A percentile compares a stretch with the other conserved stretches of the same genome.
Conservation (phyloP, 2,113 vertebrate species). For the Cololabis saira region DNA sequence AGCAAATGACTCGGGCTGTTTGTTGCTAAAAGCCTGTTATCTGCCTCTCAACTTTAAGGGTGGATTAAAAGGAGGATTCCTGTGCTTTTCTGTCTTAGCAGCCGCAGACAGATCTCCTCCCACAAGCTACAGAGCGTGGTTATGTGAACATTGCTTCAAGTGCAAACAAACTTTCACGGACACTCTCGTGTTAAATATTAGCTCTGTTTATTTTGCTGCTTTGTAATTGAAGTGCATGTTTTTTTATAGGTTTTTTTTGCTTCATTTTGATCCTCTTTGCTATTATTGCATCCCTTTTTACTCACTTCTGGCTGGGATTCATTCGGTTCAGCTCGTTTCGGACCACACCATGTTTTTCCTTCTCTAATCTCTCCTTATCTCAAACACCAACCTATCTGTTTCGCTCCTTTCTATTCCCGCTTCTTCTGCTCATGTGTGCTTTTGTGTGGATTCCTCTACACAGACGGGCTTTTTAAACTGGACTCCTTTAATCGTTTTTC, state of each 20-base stretch:
- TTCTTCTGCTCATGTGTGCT: slow-evolving; percentile 18
- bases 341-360: background rate
- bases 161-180: slow-evolving; percentile 32
- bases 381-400: background rate
- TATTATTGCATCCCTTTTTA: slow-evolving; percentile 11
- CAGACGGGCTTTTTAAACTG: slow-evolving; percentile 6
- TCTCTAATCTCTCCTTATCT: background rate
- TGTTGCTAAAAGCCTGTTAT: slow-evolving; percentile 70
- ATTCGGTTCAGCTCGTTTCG: slow-evolving; percentile 9
- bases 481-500: slow-evolving; percentile 25
- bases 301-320: slow-evolving; percentile 6
- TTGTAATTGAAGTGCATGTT: slow-evolving; percentile 52
- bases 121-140: slow-evolving; percentile 52
- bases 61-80: slow-evolving; percentile 68
- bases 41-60: slow-evolving; percentile 70
- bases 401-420: slow-evolving; percentile 5
- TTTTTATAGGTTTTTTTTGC: slow-evolving; percentile 11
- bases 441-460: slow-evolving; percentile 14
- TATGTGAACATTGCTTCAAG: slow-evolving; percentile 49
- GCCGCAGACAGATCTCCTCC: slow-evolving; percentile 65
- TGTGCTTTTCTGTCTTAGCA: slow-evolving; percentile 59
- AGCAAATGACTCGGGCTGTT: slow-evolving; percentile 63
- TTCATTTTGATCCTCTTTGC: background rate
- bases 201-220: slow-evolving; percentile 58
- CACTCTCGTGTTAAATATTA: slow-evolving; percentile 54